Conservation (phyloP, 2,113 vertebrate genomes). For the Corythaixoides concolor region DNA sequence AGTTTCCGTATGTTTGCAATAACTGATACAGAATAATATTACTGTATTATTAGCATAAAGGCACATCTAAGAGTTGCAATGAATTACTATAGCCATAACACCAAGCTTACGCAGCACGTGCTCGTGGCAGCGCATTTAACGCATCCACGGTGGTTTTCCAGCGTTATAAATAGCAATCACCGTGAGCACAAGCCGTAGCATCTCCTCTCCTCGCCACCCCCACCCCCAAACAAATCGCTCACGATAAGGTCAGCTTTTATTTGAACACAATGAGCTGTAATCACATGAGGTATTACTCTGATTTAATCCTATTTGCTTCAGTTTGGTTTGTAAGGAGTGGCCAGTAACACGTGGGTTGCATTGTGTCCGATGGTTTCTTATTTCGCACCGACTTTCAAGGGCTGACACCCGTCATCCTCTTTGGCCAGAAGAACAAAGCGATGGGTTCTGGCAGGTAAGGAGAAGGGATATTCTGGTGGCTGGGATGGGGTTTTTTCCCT, state of each 20-base stretch:
- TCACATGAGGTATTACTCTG: constrained; percentile 42
- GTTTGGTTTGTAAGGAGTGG: constrained; percentile 44
- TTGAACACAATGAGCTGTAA: constrained; percentile 41
- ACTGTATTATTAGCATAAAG: not conserved
- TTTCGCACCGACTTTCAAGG: not conserved
- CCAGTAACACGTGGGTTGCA: not conserved
- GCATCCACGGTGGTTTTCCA: not conserved
- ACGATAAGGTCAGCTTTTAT: constrained; percentile 26
- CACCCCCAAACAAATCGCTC: not conserved
- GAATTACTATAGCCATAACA: not conserved
- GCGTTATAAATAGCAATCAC: not conserved
- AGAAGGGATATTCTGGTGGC: not conserved
- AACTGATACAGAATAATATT: not conserved
- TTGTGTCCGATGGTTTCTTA: not conserved
- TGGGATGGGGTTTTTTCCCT: not conserved
- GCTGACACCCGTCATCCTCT: not conserved
- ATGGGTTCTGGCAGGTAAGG: not conserved
- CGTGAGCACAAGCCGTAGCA: not conserved
- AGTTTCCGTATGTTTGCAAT: not conserved
- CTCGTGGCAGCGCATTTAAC: not conserved
- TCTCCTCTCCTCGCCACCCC: not conserved
- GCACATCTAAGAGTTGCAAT: not conserved
- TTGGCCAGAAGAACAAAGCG: not conserved
- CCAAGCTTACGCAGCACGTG: not conserved
- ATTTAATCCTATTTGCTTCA: constrained; percentile 48